Evolutionary conservation across 2,888 invertebrate species (phyloP), one percentile per base, ranked within the genome.

Genomic region (Blera fallax): DNA sequence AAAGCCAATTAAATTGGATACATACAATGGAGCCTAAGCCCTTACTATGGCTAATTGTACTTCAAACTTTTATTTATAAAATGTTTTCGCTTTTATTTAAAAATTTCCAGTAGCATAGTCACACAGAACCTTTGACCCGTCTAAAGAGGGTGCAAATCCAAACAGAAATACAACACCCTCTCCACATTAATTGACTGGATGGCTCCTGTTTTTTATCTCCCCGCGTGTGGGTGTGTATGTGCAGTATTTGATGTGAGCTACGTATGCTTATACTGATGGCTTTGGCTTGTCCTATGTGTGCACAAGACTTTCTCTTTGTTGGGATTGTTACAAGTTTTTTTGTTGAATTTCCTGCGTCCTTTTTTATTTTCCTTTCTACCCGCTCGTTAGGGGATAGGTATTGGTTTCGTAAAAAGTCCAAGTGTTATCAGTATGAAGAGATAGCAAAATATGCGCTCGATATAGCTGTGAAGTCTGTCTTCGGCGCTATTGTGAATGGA

Each of bases 171-270:
- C 81, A 85, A 85, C 85, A 81, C 81, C 77, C 80, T 67, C 81
- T 85, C 81, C 52, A 76, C 43, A 72, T 72, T 85, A 81, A 85
- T 81, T 85, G 81, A 85, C 80, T 77, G 60, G 40, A 85, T n/a
- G 80, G 64, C 79, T n/a, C 62, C 45, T 56, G 29, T 43, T 43
- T 45, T 69, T 24, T 50, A 16, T 29, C n/a, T 43, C 24, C 27
- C 14, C 14, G 10, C 32, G 32, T 7, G 21, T n/a, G n/a, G n/a
- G n/a, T n/a, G n/a, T n/a, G n/a, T 37, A n/a, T 48, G 29, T 70
- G 37, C n/a, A 43, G 37, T 60, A 62, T 80, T 60, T 76, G 60
- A 56, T n/a, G 62, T 48, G 4, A 3, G 45, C 37, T 11, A 16
- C n/a, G 37, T 16, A n/a, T 11, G 58, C 58, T 56, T 56, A 79